Evolutionary conservation across 2,888 invertebrate genomes (phyloP), one percentile per base, ranked within the genome.

Genomic region (Synanthedon tipuliformis): DNA sequence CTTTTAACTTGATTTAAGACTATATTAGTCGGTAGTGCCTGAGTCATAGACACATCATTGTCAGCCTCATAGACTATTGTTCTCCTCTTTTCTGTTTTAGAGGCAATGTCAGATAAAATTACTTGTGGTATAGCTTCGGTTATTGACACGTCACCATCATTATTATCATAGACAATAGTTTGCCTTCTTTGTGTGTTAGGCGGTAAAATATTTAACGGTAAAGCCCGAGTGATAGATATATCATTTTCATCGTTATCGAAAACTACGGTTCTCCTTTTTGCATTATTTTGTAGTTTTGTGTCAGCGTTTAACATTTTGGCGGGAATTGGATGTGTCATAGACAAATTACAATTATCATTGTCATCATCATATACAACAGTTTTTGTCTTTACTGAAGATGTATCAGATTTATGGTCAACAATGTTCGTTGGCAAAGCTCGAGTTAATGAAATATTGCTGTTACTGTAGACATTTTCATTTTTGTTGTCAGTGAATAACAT

Each of bases 11-110:
- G 13, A 49, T 12, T 4, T 49, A 16, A 49, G 13, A 18, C 23
- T 12, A 15, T 40, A 27, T 49, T 45, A 57, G 60, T 34, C 56
- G 71, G 60, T 16, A 74, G 51, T 3, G 61, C 63, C 60, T 73
- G 61, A 4, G 69, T 74, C 52, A 68, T 61, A 8, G 70, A 72
- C n/a, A 73, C 58, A 50, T 71, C 64, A 16, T 56, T 51, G 40
- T 60, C 58, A 27, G 57, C 51, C 12, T 59, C 57, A 52, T 59
- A 62, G 3, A 63, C 54, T 15, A 64, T 61, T 10, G 64, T 63
- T 48, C 54, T 58, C 51, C 59, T 56, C 59, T 56, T 61, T 23
- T 50, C 13, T 15, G n/a, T 18, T 13, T 41, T 12, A 15, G 52
- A 48, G 8, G 15, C 10, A 23, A 50, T 13, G 3, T 18, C 16